Evolutionary conservation across 2,888 invertebrate genomes (phyloP).

Genomic region (Lacanobia wlatinum): DNA sequence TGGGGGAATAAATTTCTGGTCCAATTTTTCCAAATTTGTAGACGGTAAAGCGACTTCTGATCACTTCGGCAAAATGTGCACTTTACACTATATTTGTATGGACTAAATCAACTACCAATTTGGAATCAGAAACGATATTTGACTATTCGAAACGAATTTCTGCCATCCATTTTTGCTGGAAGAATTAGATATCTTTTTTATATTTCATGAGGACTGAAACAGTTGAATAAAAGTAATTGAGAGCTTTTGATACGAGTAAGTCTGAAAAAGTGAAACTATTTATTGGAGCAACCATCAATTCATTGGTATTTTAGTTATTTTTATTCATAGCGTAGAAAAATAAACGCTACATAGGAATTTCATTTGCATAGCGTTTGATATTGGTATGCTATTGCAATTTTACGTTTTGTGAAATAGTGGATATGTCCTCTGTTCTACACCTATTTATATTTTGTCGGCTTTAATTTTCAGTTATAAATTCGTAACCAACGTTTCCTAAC

Average conservation of each 20-base stretch:
- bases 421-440: not conserved
- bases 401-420: constrained; percentile 11
- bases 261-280: constrained; percentile 8
- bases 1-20: constrained; percentile 46
- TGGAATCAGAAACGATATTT: constrained; percentile 27
- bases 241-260: not conserved
- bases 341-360: not conserved
- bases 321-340: constrained; percentile 3
- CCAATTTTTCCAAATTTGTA: constrained; percentile 51
- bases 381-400: constrained; percentile 3
- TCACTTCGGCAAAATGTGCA: constrained; percentile 35
- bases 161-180: not conserved
- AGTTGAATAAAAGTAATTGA: constrained; percentile 8
- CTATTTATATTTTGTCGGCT: not conserved
- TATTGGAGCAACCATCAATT: not conserved
- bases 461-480: constrained; percentile 13
- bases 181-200: not conserved
- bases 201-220: not conserved
- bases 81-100: constrained; percentile 18
- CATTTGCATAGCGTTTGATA: constrained; percentile 12
- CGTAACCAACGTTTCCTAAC: not conserved
- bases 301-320: constrained; percentile 1
- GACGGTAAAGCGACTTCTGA: constrained; percentile 39
- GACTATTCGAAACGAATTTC: constrained; percentile 9
- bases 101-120: constrained; percentile 20